Base-by-base conservation (phyloP, 1,140 invertebrate species). In the Brachionus sp. region DNA sequence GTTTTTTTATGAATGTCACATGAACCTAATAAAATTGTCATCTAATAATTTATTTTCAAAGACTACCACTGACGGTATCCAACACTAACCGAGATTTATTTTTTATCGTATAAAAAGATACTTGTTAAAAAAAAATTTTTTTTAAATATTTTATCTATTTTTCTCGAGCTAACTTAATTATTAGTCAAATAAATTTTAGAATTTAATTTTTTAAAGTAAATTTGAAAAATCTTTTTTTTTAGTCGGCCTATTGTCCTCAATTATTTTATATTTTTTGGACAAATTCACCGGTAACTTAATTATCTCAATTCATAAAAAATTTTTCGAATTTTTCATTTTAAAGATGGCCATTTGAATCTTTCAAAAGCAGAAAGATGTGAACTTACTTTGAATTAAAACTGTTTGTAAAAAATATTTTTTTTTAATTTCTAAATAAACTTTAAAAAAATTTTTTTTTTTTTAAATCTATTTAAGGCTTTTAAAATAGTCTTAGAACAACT, bases 341-440 rank as follows among this genome's bases (percentile, higher is more conserved):
- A 75, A 75, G 70, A 19, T 75, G 70, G 70, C 13, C 70, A 75
- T 46, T 75, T 75, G n/a, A 75, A 75, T 46, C 70, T 75, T 46
- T 75, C 70, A 13, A 75, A 46, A 50, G 23, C 44, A 12, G 70
- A 75, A 75, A 75, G 70, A 75, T 25, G 42, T 46, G 70, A 75
- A 75, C 1, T 46, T 13, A 75, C 70, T 12, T 75, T 75, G 19
- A 46, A 19, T 19, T 75, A 46, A 75, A 44, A 44, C 13, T 46
- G 19, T 42, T 23, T 16, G 13, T 73, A 16, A 73, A 19, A 39
- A 73, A 16, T 73, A 25, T 64, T 64, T 64, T 10, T 64, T 25
- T 33, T 29, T 1, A 64, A 64, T 66, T 9, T 9, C 19, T 66
- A 13, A 66, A 66, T 66, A 66, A 66, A 66, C 29, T 66, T 33